Conservation (phyloP, 2,888 invertebrate genomes). For the Salpingus planirostris region DNA sequence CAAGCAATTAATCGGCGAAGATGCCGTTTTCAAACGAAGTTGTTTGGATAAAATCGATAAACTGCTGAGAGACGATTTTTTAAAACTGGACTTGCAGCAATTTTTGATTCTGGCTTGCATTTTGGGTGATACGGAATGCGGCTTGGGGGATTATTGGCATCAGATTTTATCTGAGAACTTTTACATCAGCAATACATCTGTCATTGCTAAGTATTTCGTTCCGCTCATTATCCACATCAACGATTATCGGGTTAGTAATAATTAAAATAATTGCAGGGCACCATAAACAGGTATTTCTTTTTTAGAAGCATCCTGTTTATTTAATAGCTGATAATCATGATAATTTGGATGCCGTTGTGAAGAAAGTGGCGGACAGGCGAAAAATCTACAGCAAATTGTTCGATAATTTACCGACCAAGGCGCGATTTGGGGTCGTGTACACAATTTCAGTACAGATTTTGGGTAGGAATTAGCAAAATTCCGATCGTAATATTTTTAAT, state of each 20-base stretch:
- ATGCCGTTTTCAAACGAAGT: slow-evolving; percentile 11
- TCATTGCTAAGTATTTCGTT: slow-evolving; percentile 9
- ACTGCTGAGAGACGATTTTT: slow-evolving; percentile 12
- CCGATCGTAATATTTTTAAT: too few relatives aligned
- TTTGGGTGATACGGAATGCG: slow-evolving; percentile 6
- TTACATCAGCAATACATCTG: slow-evolving; percentile 5
- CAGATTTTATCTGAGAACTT: slow-evolving; percentile 9
- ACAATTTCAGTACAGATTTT: slow-evolving; percentile 6
- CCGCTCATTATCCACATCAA: slow-evolving; percentile 9
- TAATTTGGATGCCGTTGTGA: slow-evolving; percentile 2
- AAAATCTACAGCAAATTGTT: slow-evolving; percentile 10
- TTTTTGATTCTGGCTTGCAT: slow-evolving; percentile 7
- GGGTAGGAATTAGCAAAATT: too few relatives aligned
- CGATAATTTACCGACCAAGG: slow-evolving; percentile 7
- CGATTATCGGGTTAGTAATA: slow-evolving; percentile 7
- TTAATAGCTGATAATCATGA: slow-evolving; percentile 1
- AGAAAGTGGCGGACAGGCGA: slow-evolving; percentile 7
- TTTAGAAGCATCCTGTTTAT: slow-evolving; percentile 10
- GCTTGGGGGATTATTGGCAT: slow-evolving; percentile 7
- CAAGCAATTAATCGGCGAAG: slow-evolving; percentile 7
- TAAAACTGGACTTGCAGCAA: slow-evolving; percentile 10
- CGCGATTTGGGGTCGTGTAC: slow-evolving; percentile 6
- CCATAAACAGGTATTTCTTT: too few relatives aligned
- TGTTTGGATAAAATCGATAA: slow-evolving; percentile 12
- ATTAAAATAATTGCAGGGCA: too few relatives aligned